Evolutionary conservation across 2,113 vertebrate genomes (phyloP).

Genomic region (Cricetomys ansorgei): DNA sequence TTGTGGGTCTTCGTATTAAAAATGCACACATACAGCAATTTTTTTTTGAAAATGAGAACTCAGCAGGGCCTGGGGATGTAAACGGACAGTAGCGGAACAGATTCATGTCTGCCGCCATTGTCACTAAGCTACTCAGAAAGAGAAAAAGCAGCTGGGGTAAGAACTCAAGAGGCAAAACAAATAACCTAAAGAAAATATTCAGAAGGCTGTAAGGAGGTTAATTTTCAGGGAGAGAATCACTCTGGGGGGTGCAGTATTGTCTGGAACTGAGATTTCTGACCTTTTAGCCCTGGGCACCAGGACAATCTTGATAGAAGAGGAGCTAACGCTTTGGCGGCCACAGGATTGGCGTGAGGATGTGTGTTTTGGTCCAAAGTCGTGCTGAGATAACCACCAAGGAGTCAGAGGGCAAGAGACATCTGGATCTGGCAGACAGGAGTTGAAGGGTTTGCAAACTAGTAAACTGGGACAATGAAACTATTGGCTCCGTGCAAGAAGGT

Average conservation of each 20-base stretch:
- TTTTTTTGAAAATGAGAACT: constrained; percentile 51
- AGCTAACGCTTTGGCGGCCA: constrained; percentile 46
- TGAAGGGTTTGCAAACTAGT: constrained; percentile 19
- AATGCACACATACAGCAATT: neutral
- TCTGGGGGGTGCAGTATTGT: neutral
- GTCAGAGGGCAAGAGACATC: neutral
- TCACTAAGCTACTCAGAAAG: constrained; percentile 23
- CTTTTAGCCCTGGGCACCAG: neutral
- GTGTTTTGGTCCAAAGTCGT: constrained; percentile 46
- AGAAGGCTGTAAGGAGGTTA: constrained; percentile 52
- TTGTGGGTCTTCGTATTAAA: constrained; percentile 28
- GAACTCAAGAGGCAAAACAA: neutral
- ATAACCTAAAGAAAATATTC: constrained; percentile 60
- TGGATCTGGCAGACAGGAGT: constrained; percentile 48
- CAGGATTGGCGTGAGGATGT: constrained; percentile 42
- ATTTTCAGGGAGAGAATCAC: constrained; percentile 65
- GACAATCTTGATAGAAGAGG: constrained; percentile 13
- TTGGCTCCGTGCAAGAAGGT: neutral
- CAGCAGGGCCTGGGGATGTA: neutral
- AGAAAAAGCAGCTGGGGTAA: neutral
- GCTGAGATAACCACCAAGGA: constrained; percentile 4
- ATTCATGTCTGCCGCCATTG: neutral
- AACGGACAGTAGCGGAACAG: neutral
- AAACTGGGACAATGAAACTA: neutral
- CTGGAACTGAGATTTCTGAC: constrained; percentile 28